Evolutionary conservation across 1,140 invertebrate genomes (phyloP), one percentile per base, ranked within the genome.

Genomic region (Cyclina sinensis): DNA sequence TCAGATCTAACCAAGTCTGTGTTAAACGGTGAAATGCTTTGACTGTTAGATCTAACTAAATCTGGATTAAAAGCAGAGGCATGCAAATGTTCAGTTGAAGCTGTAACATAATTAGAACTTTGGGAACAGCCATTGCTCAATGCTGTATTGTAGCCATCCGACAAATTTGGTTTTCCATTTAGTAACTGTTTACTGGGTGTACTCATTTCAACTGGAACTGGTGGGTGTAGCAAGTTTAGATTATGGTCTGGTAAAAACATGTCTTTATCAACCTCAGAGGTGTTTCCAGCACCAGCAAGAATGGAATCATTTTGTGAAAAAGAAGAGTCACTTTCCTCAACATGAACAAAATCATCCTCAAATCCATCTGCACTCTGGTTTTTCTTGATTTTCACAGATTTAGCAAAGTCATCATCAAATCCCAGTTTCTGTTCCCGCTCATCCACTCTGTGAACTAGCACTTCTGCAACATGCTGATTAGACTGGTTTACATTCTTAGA

Each of bases 341-440:
- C 85, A 35, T 76, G 27, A 4, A 87, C 27, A 87, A 87, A 87
- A 27, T 87, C 74, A 68, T 87, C 85, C 65, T 87, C 85, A 87
- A 87, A 87, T 30, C 85, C 85, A 16, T 24, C 24, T 1, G 70
- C 39, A 59, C 62, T 24, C 24, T 65, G 30, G 43, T 87, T 87
- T 68, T 70, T 80, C 21, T 39, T n/a, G 9, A 87, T 87, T 21
- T 76, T 87, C 1, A 87, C 62, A 80, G 51, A 59, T 78, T 87
- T 59, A 51, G 85, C 80, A 39, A 87, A 87, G 48, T 89, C 88
- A 68, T 88, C 74, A 54, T 88, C 89, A 88, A 86, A 90, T 48
- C 86, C 81, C 2, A 80, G 48, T 62, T 59, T 68, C 4, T 43
- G 76, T 54, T 65, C 76, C 27, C 48, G 11, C 43, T 86, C 80